phyloP scores from a whole-genome alignment of 2,888 invertebrate species.

The Apamea crenata region DNA sequence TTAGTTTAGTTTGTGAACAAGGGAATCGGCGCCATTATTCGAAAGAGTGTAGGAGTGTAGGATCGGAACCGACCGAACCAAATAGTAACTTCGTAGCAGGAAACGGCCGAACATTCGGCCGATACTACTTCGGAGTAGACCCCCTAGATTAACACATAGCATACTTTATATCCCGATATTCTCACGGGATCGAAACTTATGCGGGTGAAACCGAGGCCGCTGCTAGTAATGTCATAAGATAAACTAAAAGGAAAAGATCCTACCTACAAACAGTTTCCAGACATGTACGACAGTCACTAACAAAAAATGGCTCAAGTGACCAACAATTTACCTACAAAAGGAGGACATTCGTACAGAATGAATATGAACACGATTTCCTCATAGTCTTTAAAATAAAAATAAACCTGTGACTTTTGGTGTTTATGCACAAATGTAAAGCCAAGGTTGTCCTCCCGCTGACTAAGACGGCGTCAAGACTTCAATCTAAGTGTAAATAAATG shows the following conservation, averaged over 20 bases:
- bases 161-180: too few species aligned
- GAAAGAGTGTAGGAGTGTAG: too few species aligned
- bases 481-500: constrained; percentile 15
- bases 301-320: neutral
- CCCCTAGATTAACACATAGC: too few species aligned
- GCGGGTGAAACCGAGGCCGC: too few species aligned
- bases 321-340: neutral
- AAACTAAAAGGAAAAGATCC: neutral
- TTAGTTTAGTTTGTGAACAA: too few species aligned
- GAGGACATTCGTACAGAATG: neutral
- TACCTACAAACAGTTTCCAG: neutral
- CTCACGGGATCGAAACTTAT: too few species aligned
- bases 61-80: too few species aligned
- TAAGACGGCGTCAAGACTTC: neutral
- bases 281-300: neutral
- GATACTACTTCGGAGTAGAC: too few species aligned
- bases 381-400: neutral
- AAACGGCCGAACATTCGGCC: too few species aligned
- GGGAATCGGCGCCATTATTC: too few species aligned
- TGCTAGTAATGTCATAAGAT: neutral
- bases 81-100: too few species aligned
- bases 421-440: constrained; percentile 31
- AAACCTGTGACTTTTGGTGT: constrained; percentile 28
- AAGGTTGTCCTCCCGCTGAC: constrained; percentile 31
- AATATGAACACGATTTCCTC: neutral